Evolutionary conservation across 1,140 invertebrate species (phyloP).

Genomic region (Pseudachorutes palmiensis): DNA sequence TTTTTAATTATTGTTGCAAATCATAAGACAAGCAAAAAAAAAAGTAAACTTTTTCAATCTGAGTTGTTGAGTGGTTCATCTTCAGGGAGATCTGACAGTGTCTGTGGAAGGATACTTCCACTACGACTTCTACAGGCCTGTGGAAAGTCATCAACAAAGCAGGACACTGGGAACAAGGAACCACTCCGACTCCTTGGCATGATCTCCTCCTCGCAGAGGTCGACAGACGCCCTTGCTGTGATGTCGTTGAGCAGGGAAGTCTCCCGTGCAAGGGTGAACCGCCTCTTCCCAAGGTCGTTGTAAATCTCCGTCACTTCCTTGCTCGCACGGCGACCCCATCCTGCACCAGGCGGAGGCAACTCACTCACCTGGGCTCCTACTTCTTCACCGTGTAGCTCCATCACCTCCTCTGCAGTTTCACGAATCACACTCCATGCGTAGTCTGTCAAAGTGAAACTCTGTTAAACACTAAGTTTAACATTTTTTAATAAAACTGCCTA

Average conservation of each 20-base stretch:
- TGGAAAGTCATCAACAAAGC: conserved; percentile 34
- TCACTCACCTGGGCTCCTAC: conserved; percentile 23
- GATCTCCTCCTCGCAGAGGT: conserved; percentile 27
- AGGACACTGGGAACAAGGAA: conserved; percentile 29
- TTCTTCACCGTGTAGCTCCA: conserved; percentile 52
- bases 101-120: conserved; percentile 20
- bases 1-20: too few species aligned
- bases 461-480: not conserved
- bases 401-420: conserved; percentile 69
- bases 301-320: conserved; percentile 25
- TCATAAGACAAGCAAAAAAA: conserved; percentile 8
- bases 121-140: conserved; percentile 23
- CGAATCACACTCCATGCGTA: conserved; percentile 84
- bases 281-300: conserved; percentile 22
- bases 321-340: not conserved
- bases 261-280: conserved; percentile 28
- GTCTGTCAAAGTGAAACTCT: conserved; percentile 50
- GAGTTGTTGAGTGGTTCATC: not conserved
- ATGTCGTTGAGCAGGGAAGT: conserved; percentile 30
- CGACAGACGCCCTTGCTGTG: conserved; percentile 19
- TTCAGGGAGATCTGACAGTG: conserved; percentile 15
- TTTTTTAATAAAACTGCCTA: conserved; percentile 8
- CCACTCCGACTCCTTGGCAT: conserved; percentile 28
- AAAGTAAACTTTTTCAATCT: conserved; percentile 10
- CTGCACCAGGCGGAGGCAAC: not conserved